These are phyloP conservation scores for Zoanthus sociatus DNA, from an alignment of 92 coral and sea anemone species.

Conservation along the genomic window DNA sequence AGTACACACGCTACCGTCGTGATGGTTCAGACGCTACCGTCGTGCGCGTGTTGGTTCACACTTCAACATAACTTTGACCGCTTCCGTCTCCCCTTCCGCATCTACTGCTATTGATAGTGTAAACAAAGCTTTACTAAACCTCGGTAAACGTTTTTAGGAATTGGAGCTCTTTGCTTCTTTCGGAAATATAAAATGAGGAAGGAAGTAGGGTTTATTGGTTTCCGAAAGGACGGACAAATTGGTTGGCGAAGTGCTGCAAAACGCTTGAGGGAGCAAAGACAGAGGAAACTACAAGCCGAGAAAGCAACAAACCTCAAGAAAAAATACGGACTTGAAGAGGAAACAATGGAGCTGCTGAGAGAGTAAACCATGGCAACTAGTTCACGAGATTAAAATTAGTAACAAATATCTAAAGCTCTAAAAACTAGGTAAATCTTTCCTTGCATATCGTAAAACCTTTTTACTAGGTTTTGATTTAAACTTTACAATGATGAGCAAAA, in stretches of 20 bases:
- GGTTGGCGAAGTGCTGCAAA: constrained; percentile 18
- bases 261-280: constrained; percentile 24
- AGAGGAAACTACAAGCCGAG: constrained; percentile 31
- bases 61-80: too few relatives aligned
- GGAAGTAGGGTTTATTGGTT: neutral
- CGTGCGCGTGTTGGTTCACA: too few relatives aligned
- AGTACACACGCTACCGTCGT: too few relatives aligned
- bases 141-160: constrained; percentile 2
- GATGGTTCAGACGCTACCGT: too few relatives aligned
- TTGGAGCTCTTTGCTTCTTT: constrained; percentile 26
- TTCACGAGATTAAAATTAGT: neutral
- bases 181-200: constrained; percentile 30
- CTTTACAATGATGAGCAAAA: too few relatives aligned
- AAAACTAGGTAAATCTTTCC: too few relatives aligned
- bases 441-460: too few relatives aligned
- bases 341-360: neutral
- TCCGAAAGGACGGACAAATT: constrained; percentile 20
- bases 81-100: too few relatives aligned
- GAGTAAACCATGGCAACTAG: neutral
- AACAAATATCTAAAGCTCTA: neutral
- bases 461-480: too few relatives aligned
- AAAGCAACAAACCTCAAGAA: constrained; percentile 3
- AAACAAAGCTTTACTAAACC: neutral
- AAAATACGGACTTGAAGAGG: constrained; percentile 21
- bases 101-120: too few relatives aligned